phyloP scores from a whole-genome alignment of 2,797 vertebrate genomes.

The Enteromius unitaeniatus region DNA sequence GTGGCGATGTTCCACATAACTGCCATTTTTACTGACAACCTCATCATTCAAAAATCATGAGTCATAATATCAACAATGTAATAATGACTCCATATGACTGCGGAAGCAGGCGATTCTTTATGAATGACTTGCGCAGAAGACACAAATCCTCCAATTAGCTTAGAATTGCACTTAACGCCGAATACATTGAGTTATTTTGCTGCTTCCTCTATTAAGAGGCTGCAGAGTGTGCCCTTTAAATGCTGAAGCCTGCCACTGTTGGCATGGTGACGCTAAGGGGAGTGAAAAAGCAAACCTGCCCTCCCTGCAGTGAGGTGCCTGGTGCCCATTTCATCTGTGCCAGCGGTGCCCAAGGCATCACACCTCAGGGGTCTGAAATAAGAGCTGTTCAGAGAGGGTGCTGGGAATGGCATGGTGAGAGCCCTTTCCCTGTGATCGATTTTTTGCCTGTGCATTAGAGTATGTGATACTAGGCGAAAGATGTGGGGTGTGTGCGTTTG shows the following conservation, averaged over 20 bases:
- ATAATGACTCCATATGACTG: constrained; percentile 19
- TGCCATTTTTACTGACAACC: background rate
- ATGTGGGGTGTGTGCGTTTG: background rate
- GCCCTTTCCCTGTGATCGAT: background rate
- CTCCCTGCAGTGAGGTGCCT: constrained; percentile 46
- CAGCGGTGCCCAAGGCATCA: constrained; percentile 43
- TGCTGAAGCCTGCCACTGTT: constrained; percentile 76
- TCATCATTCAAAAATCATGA: constrained; percentile 30
- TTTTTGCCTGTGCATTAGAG: constrained; percentile 39
- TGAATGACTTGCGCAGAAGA: background rate
- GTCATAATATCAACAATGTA: constrained; percentile 25
- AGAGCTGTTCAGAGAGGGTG: constrained; percentile 60
- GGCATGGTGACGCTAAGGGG: constrained; percentile 68
- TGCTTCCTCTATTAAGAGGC: constrained; percentile 69
- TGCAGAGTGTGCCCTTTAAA: constrained; percentile 74
- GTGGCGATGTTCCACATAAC: background rate
- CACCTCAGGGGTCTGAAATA: constrained; percentile 41
- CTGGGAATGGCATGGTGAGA: constrained; percentile 57
- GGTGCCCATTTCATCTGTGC: constrained; percentile 56
- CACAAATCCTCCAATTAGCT: constrained; percentile 33
- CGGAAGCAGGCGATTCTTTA: constrained; percentile 11
- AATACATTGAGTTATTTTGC: constrained; percentile 2
- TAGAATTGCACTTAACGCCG: background rate
- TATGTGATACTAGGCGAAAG: constrained; percentile 32
- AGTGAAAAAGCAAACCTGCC: constrained; percentile 42